These are phyloP conservation scores for Venusia cambrica DNA, from an alignment of 2,888 invertebrate species.

Conservation along the genomic window DNA sequence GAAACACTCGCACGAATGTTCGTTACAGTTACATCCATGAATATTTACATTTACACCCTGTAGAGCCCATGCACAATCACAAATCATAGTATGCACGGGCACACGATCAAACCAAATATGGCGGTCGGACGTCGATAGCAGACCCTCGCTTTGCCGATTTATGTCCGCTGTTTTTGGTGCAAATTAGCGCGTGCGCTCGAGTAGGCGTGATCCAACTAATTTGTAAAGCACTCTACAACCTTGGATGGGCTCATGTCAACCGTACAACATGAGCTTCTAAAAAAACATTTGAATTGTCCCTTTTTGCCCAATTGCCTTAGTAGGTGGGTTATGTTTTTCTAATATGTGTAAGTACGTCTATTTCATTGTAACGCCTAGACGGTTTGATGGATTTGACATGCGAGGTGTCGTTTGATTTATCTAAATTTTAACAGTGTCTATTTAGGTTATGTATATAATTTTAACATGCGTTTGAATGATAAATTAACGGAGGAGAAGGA, in stretches of 20 bases:
- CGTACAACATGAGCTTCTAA: slow-evolving; percentile 12
- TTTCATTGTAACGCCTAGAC: no score
- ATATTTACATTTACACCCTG: slow-evolving; percentile 22
- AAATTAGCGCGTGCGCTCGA: slow-evolving; percentile 70
- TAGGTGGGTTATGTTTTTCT: no score
- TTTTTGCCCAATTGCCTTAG: no score
- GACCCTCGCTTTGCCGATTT: slow-evolving; percentile 67
- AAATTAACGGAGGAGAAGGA: no score
- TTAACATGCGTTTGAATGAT: no score
- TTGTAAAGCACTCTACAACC: slow-evolving; percentile 44
- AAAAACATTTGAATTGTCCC: no score
- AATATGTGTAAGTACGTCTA: no score
- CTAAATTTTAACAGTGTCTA: no score
- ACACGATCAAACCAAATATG: slow-evolving; percentile 73
- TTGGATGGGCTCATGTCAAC: slow-evolving; percentile 26
- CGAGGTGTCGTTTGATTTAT: no score
- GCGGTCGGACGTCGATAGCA: slow-evolving; percentile 55
- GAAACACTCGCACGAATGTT: no score
- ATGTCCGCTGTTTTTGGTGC: slow-evolving; percentile 68
- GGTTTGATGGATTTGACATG: no score
- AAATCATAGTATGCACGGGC: slow-evolving; percentile 69
- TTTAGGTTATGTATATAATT: no score
- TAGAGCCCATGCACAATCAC: slow-evolving; percentile 36
- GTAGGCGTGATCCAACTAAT: slow-evolving; percentile 70
- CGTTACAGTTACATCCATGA: slow-evolving; percentile 20